These are phyloP conservation scores for Labeo catla DNA, from an alignment of 2,113 vertebrate species.

Conservation along the genomic window DNA sequence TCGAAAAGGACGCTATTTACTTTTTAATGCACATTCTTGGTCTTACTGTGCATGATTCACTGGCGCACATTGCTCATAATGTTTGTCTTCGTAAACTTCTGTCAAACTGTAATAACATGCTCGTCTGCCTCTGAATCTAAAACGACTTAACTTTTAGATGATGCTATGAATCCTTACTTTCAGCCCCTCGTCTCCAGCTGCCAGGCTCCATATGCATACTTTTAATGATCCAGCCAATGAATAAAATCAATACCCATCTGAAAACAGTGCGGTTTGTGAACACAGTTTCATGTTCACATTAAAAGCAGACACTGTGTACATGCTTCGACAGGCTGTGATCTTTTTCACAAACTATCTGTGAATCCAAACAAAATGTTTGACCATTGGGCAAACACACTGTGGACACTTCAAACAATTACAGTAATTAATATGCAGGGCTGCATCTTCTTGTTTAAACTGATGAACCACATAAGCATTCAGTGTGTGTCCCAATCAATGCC, in stretches of 20 bases:
- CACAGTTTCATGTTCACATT: not conserved
- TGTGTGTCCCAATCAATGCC: constrained; percentile 14
- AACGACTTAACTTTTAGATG: not conserved
- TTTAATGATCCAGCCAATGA: constrained; percentile 2
- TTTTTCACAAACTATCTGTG: not conserved
- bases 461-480: not conserved
- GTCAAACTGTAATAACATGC: not conserved
- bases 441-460: constrained; percentile 29
- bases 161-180: not conserved
- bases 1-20: not conserved
- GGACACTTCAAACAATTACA: constrained; percentile 29
- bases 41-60: not conserved
- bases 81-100: not conserved
- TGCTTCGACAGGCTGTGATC: not conserved
- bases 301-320: not conserved
- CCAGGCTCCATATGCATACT: not conserved
- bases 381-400: not conserved
- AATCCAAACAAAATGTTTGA: constrained; percentile 29
- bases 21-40: constrained; percentile 7
- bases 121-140: not conserved
- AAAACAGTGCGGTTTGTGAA: not conserved
- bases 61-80: not conserved
- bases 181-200: not conserved
- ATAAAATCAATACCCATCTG: not conserved
- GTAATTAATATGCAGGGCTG: constrained; percentile 12